Percentiles rank a stretch among this genome's conserved stretches.
Conservation (phyloP, 53 echinoderm and acorn worm species). For the Holothuria leucospilota region DNA sequence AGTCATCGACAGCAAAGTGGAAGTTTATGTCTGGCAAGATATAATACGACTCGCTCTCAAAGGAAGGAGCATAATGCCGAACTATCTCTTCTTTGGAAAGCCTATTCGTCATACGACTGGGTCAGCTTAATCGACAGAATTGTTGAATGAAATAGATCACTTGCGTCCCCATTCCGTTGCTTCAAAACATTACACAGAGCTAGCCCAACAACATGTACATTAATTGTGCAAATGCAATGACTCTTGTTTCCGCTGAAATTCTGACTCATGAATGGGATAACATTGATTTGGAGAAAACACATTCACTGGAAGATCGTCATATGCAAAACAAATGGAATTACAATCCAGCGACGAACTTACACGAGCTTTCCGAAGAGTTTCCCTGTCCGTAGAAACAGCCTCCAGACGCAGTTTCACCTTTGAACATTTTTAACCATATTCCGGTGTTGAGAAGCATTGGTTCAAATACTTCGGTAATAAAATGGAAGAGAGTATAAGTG, state of each 20-base stretch:
- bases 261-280: conserved; percentile 39
- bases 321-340: conserved; percentile 42
- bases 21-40: conserved; percentile 56
- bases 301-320: neutral
- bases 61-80: conserved; percentile 43
- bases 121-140: conserved; percentile 31
- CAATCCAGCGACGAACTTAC: conserved; percentile 18
- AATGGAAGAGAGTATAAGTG: neutral
- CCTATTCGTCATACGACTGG: conserved; percentile 34
- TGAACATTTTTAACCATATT: conserved; percentile 49
- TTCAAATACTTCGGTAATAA: conserved; percentile 13
- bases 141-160: conserved; percentile 63
- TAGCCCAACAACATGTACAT: conserved; percentile 35
- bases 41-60: conserved; percentile 34
- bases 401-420: conserved; percentile 46
- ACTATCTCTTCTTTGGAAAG: conserved; percentile 27
- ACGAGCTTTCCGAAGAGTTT: conserved; percentile 18
- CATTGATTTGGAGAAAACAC: conserved; percentile 37
- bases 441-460: conserved; percentile 29
- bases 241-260: neutral
- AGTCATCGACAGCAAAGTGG: too few species aligned
- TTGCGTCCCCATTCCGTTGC: neutral
- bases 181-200: conserved; percentile 63
- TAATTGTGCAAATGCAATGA: neutral
- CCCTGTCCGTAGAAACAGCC: conserved; percentile 5